Conservation (phyloP, 2,113 vertebrate genomes). For the Zosterops pallidus region DNA sequence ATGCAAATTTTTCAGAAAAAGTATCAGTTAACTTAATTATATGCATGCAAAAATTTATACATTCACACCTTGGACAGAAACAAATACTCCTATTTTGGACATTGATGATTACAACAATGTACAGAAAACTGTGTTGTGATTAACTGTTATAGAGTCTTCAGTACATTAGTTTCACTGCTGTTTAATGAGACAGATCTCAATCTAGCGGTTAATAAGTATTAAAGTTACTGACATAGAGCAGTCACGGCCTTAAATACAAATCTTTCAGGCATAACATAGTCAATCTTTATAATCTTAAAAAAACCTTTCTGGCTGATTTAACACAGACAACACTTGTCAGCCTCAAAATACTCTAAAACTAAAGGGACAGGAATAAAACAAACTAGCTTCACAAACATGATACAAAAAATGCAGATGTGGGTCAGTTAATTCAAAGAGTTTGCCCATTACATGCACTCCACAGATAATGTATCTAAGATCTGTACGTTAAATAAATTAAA, state of each 20-base stretch:
- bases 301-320: neutral
- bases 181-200: slow-evolving; percentile 41
- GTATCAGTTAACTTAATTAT: neutral
- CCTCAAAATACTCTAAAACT: slow-evolving; percentile 8
- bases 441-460: neutral
- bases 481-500: neutral
- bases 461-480: neutral
- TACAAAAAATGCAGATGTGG: neutral
- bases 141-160: neutral
- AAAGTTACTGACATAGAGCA: neutral
- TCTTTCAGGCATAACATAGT: neutral
- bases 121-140: neutral
- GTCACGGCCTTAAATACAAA: neutral
- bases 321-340: neutral
- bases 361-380: neutral
- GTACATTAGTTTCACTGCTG: slow-evolving; percentile 28
- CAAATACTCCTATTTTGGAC: neutral
- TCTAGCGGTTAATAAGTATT: slow-evolving; percentile 17
- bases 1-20: neutral
- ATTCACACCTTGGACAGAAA: neutral
- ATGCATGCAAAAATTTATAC: neutral
- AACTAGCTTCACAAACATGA: neutral
- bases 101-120: neutral
- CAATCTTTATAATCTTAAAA: neutral
- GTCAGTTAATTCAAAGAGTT: neutral